Evolutionary conservation across 2,888 invertebrate species (phyloP).

Genomic region (Drosophila borborema): DNA sequence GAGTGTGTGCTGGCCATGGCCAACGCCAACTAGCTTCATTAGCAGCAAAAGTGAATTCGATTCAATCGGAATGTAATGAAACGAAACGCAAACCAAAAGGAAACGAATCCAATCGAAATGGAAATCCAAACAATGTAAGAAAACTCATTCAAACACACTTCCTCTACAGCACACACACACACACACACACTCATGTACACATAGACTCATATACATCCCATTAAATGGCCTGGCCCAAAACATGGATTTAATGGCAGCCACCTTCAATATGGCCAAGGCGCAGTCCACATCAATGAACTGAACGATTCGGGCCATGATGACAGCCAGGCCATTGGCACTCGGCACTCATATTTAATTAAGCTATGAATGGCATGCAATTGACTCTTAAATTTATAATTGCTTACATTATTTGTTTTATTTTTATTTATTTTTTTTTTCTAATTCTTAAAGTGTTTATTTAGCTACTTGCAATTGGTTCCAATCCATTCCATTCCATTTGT

Average conservation of each 20-base stretch:
- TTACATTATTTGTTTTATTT: no score
- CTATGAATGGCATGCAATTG: neutral
- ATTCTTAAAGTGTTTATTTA: no score
- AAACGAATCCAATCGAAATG: constrained; percentile 22
- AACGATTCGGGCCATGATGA: constrained; percentile 4
- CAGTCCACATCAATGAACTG: constrained; percentile 4
- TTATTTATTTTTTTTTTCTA: no score
- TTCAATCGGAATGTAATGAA: constrained; percentile 24
- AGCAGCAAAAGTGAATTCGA: constrained; percentile 43
- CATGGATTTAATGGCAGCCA: constrained; percentile 17
- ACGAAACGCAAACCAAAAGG: constrained; percentile 4
- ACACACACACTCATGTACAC: constrained; percentile 7
- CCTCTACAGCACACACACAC: neutral
- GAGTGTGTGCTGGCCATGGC: constrained; percentile 20
- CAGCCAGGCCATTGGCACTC: neutral
- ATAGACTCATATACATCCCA: constrained; percentile 44
- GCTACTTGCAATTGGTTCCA: no score
- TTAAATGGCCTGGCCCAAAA: constrained; percentile 62
- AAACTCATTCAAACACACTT: constrained; percentile 22
- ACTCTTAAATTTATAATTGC: neutral
- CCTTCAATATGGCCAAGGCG: constrained; percentile 19
- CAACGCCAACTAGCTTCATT: constrained; percentile 43
- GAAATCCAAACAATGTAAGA: constrained; percentile 48
- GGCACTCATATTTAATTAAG: neutral
- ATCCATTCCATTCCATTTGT: neutral